A percentile compares a stretch with the other conserved stretches of the same genome.
phyloP scores from a whole-genome alignment of 2,888 invertebrate species.

The Blera fallax region DNA sequence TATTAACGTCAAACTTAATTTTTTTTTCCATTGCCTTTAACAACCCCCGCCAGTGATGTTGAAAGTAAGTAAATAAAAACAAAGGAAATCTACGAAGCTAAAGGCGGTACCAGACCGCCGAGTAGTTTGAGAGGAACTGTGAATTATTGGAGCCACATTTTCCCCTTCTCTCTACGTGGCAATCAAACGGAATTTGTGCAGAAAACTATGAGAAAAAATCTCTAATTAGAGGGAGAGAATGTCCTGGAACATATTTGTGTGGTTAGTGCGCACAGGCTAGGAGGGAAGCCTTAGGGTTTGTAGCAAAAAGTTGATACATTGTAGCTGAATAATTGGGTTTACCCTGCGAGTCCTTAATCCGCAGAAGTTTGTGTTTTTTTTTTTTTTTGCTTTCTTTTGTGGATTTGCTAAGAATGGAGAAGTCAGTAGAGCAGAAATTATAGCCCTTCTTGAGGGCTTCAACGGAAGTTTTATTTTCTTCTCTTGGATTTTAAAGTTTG shows the following conservation, averaged over 20 bases:
- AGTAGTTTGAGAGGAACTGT: conserved; percentile 57
- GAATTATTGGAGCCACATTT: conserved; percentile 59
- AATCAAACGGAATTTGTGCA: conserved; percentile 59
- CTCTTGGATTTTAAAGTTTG: too few species aligned
- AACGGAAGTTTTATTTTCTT: too few species aligned
- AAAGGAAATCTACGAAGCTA: conserved; percentile 66
- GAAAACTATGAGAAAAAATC: conserved; percentile 45
- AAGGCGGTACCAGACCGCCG: conserved; percentile 38
- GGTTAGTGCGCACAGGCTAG: neutral
- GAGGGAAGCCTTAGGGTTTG: conserved; percentile 16
- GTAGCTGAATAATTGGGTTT: conserved; percentile 18
- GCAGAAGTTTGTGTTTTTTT: neutral
- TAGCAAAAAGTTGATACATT: conserved; percentile 23
- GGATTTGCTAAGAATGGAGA: neutral
- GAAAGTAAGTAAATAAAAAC: conserved; percentile 65
- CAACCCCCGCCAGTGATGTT: conserved; percentile 19
- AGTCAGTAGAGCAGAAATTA: neutral
- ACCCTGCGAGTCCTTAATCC: conserved; percentile 25
- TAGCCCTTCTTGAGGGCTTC: neutral
- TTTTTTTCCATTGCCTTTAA: conserved; percentile 18
- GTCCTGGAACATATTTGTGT: conserved; percentile 43
- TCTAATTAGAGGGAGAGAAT: conserved; percentile 68
- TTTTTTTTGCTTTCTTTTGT: conserved; percentile 18
- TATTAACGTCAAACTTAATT: conserved; percentile 67
- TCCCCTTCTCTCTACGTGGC: conserved; percentile 10